These are phyloP conservation scores for Eriocheir sinensis DNA, from an alignment of 1,140 invertebrate species.

Conservation along the genomic window DNA sequence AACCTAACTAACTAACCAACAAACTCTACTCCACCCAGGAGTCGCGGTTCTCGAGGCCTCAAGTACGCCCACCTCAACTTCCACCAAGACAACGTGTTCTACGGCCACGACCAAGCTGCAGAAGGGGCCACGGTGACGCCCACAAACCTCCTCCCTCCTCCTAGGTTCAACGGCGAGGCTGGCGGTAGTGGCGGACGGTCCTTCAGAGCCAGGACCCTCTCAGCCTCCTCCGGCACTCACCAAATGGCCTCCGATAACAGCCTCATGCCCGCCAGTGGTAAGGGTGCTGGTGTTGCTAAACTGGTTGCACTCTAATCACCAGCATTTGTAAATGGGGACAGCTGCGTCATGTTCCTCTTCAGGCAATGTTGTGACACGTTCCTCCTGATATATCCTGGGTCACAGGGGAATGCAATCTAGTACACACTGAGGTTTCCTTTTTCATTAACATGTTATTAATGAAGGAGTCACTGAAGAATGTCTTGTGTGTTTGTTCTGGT, in stretches of 20 bases:
- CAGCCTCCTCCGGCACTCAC: constrained; percentile 31
- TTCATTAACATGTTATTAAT: too few relatives aligned
- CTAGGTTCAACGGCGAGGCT: neutral
- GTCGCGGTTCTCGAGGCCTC: constrained; percentile 37
- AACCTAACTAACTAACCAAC: too few relatives aligned
- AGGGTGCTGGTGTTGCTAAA: neutral
- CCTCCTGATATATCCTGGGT: too few relatives aligned
- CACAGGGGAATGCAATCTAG: too few relatives aligned
- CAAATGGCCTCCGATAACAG: constrained; percentile 62
- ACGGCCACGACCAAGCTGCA: neutral
- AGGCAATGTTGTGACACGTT: too few relatives aligned
- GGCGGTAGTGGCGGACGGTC: neutral
- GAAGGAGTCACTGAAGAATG: too few relatives aligned
- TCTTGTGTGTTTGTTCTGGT: too few relatives aligned
- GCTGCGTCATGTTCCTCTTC: too few relatives aligned
- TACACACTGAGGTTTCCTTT: too few relatives aligned
- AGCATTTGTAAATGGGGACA: too few relatives aligned
- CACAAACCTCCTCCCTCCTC: neutral
- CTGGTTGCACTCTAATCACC: too few relatives aligned
- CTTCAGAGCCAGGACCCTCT: constrained; percentile 29
- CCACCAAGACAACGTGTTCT: constrained; percentile 44
- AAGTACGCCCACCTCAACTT: constrained; percentile 66
- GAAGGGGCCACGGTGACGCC: neutral
- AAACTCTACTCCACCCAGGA: neutral
- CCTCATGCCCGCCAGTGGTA: constrained; percentile 56